Conservation (phyloP, 2,888 invertebrate genomes). For the Oscheius sp. region DNA sequence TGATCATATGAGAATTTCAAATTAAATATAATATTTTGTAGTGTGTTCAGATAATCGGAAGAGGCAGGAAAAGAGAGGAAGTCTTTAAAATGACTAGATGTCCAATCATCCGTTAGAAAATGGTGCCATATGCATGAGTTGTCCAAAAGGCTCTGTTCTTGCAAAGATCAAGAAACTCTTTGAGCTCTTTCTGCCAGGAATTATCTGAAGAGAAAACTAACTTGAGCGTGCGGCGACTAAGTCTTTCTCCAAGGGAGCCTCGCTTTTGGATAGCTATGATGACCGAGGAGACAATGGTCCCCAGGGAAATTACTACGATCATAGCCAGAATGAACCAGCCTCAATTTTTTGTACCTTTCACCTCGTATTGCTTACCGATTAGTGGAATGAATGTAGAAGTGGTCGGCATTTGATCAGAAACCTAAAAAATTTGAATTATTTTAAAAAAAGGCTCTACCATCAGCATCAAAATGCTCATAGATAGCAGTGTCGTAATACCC, state of each 20-base stretch:
- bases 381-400: constrained; percentile 74
- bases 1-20: too few relatives aligned
- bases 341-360: constrained; percentile 48
- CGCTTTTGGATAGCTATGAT: constrained; percentile 73
- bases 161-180: too few relatives aligned
- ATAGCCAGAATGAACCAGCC: constrained; percentile 74
- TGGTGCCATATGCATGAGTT: too few relatives aligned
- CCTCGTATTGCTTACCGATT: constrained; percentile 70
- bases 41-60: not conserved
- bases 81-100: too few relatives aligned
- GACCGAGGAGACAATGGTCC: constrained; percentile 73
- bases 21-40: too few relatives aligned
- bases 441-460: too few relatives aligned
- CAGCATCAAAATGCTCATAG: constrained; percentile 73
- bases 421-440: too few relatives aligned
- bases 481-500: constrained; percentile 72
- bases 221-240: constrained; percentile 56
- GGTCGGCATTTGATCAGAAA: constrained; percentile 73
- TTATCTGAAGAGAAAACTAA: constrained; percentile 17
- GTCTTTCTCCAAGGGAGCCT: constrained; percentile 65
- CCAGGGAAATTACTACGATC: constrained; percentile 73
- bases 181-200: too few relatives aligned
- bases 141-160: too few relatives aligned
- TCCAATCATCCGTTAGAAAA: too few relatives aligned
- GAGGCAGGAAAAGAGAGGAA: too few relatives aligned